Evolutionary conservation across 1,140 invertebrate species (phyloP), one percentile per base, ranked within the genome.

Genomic region (Procambarus clarkii): DNA sequence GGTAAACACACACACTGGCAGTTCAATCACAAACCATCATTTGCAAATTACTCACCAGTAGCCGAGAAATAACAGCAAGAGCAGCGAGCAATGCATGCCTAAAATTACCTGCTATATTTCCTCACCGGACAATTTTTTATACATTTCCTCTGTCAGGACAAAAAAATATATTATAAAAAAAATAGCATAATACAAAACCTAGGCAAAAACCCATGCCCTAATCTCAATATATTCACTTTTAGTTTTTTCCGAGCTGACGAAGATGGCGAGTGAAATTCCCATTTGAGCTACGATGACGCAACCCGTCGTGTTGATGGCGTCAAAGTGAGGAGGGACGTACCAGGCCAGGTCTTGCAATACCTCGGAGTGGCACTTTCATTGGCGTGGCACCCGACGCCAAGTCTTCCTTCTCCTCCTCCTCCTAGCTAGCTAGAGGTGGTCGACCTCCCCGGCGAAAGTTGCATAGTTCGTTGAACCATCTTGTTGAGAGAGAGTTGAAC

Each of bases 391-490:
- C 60, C 69, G 69, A 34, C 69, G 69, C 34, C 64, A 21, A 74
- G 69, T 74, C 60, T 71, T 60, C 34, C 58, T 54, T 15, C 54
- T 34, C 34, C 34, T 34, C 34, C 34, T 34, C 34, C 34, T 34
- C 34, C 34, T 34, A 34, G 34, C 34, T n/a, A 77, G 13, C 46
- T 34, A 48, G 54, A 76, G 84, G 84, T 86, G 69, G 84, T 86
- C 84, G 84, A 86, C 84, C 84, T 86, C 74, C 0, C 84, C 84
- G 84, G 84, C 69, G 84, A 86, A 86, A 86, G 84, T 86, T 58
- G 34, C 11, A 34, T 58, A 86, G 84, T 86, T 86, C 84, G 74
- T 71, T 86, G 84, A 86, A 86, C 84, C 84, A 86, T n/a, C 84
- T 60, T 15, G 69, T 9, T 21, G 69, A 74, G 69, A 74, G 69